Evolutionary conservation across 1,140 invertebrate species (phyloP), one percentile per base, ranked within the genome.

Genomic region (Melitaea cinxia): DNA sequence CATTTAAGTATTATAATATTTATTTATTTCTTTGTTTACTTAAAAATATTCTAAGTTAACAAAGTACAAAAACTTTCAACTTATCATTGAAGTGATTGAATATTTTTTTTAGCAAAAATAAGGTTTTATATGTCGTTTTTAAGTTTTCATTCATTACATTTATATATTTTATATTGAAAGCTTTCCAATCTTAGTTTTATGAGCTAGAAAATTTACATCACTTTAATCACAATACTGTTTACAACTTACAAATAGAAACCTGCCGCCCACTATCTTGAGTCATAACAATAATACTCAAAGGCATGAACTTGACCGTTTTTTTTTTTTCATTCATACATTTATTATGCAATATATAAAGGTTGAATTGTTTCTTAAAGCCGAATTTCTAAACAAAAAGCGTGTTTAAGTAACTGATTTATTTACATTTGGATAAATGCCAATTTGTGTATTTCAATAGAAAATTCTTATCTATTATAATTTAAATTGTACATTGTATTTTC

Each of bases 341-440:
- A 67, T 71, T 67, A 58, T 26, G 56, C 50, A 64, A 67, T 61
- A 23, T 23, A 37, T 53, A 60, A 55, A 56, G 61, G 56, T 45
- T 58, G 49, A 42, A 59, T 67, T 62, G 53, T 62, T 62, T 65
- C 37, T 63, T 56, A 57, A 61, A 70, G 26, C 33, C 33, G 39
- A 67, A 28, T 58, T 59, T 67, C 54, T 63, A 64, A 68, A 72
- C 54, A 57, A 47, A 67, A 50, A 72, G 30, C 37, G 21, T 73
- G 70, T 57, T 35, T 75, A 67, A 73, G 68, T 71, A 69, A 56
- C 56, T 70, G 62, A 77, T 74, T 76, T 71, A 77, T 75, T 52
- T 68, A 26, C 35, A 47, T 53, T 71, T 76, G 78, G 72, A 70
- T 9, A 7, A 6, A 19, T 69, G 75, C 75, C 73, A 77, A 68